Conservation (phyloP, 2,888 invertebrate genomes). For the Sussaba pulchella region DNA sequence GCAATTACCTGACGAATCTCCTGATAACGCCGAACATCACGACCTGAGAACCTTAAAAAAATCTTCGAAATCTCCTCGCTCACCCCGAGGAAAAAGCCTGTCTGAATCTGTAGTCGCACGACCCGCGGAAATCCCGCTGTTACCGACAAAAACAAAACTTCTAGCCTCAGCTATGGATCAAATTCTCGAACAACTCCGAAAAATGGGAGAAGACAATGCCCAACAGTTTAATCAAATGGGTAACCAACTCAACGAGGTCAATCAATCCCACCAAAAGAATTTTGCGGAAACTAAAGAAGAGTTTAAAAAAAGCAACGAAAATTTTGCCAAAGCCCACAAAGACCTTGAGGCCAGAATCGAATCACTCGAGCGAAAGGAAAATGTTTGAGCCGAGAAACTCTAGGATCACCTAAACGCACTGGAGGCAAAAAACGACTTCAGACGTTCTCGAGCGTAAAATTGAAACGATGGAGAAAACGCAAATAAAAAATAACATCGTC, state of each 20-base stretch:
- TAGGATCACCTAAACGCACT: neutral
- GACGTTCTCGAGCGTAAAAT: neutral
- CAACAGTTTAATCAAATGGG: neutral
- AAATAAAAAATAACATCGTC: constrained; percentile 23
- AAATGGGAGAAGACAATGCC: constrained; percentile 3
- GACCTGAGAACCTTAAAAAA: neutral
- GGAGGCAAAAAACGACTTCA: neutral
- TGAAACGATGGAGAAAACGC: constrained; percentile 1
- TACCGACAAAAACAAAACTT: neutral
- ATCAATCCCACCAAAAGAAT: neutral
- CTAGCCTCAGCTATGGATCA: neutral
- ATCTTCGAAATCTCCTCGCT: constrained; percentile 6
- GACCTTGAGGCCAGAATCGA: neutral
- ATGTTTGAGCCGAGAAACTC: neutral
- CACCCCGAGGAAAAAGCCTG: neutral
- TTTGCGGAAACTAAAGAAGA: constrained; percentile 5
- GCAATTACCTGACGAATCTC: neutral
- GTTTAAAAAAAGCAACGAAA: constrained; percentile 4
- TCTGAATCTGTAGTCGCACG: neutral
- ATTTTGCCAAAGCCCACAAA: constrained; percentile 9
- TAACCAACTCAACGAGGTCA: neutral
- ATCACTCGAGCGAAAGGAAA: neutral
- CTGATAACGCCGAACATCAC: neutral
- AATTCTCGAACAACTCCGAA: constrained; percentile 5
- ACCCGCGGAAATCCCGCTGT: neutral